phyloP scores from a whole-genome alignment of 2,888 invertebrate genomes.

The Scaptomyza parva region DNA sequence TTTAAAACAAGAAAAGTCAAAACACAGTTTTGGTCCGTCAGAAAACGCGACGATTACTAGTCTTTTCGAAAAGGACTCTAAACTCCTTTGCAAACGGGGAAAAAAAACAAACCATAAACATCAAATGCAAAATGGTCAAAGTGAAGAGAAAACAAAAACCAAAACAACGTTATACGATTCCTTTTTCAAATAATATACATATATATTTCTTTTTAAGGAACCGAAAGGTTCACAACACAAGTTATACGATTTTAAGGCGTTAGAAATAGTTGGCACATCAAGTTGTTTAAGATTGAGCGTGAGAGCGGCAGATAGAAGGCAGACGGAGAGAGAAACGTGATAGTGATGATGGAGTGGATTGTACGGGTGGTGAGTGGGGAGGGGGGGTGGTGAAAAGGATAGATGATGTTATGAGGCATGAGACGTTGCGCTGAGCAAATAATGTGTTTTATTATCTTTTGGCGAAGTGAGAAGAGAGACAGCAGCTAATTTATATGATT shows the following conservation, averaged over 20 bases:
- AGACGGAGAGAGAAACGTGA: conserved; percentile 16
- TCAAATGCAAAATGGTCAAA: conserved; percentile 54
- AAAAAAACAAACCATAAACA: conserved; percentile 47
- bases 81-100: conserved; percentile 70
- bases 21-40: conserved; percentile 60
- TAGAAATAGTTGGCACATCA: conserved; percentile 26
- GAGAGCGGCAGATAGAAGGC: conserved; percentile 1
- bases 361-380: conserved; percentile 13
- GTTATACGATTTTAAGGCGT: conserved; percentile 58
- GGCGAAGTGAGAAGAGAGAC: conserved; percentile 36
- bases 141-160: conserved; percentile 36
- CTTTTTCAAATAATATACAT: conserved; percentile 51
- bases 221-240: conserved; percentile 19
- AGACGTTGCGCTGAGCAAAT: conserved; percentile 62
- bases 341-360: conserved; percentile 14
- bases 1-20: conserved; percentile 36
- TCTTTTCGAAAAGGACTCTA: conserved; percentile 85
- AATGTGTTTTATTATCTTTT: conserved; percentile 56
- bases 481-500: conserved; percentile 65
- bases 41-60: conserved; percentile 74
- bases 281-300: background rate
- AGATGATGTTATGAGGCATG: conserved; percentile 30
- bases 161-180: conserved; percentile 78
- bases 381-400: background rate
- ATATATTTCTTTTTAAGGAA: conserved; percentile 50